Conservation (phyloP, 1,140 invertebrate genomes). For the Scylla paramamosain region DNA sequence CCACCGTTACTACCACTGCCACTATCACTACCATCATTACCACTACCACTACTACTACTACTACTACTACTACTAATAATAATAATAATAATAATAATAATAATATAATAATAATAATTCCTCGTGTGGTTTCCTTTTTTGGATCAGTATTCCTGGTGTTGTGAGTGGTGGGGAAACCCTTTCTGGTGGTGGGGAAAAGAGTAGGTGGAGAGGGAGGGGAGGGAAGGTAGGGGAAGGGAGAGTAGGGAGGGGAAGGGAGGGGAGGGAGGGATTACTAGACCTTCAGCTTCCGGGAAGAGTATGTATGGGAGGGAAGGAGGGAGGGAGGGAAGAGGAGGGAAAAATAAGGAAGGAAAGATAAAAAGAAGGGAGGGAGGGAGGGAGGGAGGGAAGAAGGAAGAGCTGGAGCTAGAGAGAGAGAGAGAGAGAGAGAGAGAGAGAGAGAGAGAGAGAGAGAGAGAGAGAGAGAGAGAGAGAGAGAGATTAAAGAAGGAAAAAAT, state of each 20-base stretch:
- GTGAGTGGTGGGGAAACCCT: neutral
- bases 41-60: neutral
- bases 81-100: neutral
- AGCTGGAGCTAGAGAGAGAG: too few species aligned
- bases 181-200: neutral
- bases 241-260: neutral
- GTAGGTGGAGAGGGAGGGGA: neutral
- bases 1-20: neutral
- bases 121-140: neutral
- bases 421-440: too few species aligned
- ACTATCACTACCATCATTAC: neutral
- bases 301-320: neutral
- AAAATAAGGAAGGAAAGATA: too few species aligned
- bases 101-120: neutral
- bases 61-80: neutral
- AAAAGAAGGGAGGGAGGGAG: too few species aligned
- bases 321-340: neutral
- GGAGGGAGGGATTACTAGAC: neutral
- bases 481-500: too few species aligned
- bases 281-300: slow-evolving; percentile 10
- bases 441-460: too few species aligned
- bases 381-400: too few species aligned
- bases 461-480: too few species aligned
- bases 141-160: neutral
- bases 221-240: neutral